phyloP scores from a whole-genome alignment of 2,888 invertebrate genomes.

The Hypselothyrea guttata region DNA sequence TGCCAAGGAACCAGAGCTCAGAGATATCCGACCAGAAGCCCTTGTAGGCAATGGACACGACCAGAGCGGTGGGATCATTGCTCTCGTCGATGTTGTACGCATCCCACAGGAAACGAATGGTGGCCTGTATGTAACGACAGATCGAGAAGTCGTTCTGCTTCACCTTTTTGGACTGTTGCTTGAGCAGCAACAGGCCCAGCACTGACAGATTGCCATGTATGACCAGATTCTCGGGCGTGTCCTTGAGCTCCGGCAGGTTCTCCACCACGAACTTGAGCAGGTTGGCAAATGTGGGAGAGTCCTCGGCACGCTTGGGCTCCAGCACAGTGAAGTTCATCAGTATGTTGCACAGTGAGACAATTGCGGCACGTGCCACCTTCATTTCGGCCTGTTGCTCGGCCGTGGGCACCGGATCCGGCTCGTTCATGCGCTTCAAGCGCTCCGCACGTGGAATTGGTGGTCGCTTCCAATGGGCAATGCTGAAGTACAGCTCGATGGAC shows the following conservation, averaged over 20 bases:
- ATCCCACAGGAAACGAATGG: constrained; percentile 95
- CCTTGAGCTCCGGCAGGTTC: constrained; percentile 92
- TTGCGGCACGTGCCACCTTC: constrained; percentile 91
- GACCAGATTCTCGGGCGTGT: constrained; percentile 91
- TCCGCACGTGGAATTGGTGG: constrained; percentile 92
- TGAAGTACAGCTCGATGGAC: constrained; percentile 92
- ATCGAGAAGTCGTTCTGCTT: constrained; percentile 95
- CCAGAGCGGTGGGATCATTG: constrained; percentile 90
- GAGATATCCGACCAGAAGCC: constrained; percentile 94
- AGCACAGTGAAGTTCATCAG: constrained; percentile 96
- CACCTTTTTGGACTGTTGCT: constrained; percentile 91
- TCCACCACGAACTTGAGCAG: constrained; percentile 93
- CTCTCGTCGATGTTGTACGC: constrained; percentile 95
- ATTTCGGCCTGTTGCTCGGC: constrained; percentile 90
- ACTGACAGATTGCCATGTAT: constrained; percentile 93
- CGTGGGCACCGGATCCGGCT: constrained; percentile 89
- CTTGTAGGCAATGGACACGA: constrained; percentile 93
- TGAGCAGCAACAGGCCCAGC: constrained; percentile 90
- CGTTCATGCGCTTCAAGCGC: constrained; percentile 88
- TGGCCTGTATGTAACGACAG: constrained; percentile 93
- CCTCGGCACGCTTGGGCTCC: constrained; percentile 92
- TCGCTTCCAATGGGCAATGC: constrained; percentile 92
- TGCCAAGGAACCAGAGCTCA: constrained; percentile 96
- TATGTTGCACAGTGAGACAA: constrained; percentile 94
- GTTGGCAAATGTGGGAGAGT: constrained; percentile 89